Evolutionary conservation across 2,797 vertebrate species (phyloP).

Genomic region (Martes flavigula): DNA sequence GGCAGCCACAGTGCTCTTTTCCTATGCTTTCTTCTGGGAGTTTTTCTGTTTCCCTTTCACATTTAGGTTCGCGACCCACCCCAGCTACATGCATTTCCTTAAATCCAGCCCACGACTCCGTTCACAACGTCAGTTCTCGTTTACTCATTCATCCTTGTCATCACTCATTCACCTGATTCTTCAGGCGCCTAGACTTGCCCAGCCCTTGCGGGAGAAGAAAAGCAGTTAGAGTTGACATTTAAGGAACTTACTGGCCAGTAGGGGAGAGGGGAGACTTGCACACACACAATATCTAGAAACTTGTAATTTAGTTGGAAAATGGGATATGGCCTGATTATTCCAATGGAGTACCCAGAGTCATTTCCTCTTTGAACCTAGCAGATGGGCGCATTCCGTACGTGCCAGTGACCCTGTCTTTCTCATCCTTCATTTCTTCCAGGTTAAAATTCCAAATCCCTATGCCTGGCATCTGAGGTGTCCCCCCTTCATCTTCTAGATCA

Average conservation of each 20-base stretch:
- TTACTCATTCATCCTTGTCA: not conserved
- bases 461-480: not conserved
- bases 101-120: not conserved
- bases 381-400: not conserved
- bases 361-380: not conserved
- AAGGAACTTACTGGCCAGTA: not conserved
- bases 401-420: not conserved
- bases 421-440: not conserved
- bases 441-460: not conserved
- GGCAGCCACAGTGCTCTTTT: not conserved
- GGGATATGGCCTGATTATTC: not conserved
- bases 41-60: not conserved
- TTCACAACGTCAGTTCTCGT: not conserved
- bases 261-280: not conserved
- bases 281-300: not conserved
- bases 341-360: not conserved
- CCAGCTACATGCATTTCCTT: not conserved
- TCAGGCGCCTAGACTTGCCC: not conserved
- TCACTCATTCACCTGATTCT: not conserved
- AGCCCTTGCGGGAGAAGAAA: conserved; percentile 15
- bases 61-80: not conserved
- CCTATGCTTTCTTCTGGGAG: not conserved
- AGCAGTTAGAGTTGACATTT: not conserved
- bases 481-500: not conserved
- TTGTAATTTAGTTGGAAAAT: not conserved